These are phyloP conservation scores for Varanus salvator DNA, from an alignment of 2,113 vertebrate species.

Conservation along the genomic window DNA sequence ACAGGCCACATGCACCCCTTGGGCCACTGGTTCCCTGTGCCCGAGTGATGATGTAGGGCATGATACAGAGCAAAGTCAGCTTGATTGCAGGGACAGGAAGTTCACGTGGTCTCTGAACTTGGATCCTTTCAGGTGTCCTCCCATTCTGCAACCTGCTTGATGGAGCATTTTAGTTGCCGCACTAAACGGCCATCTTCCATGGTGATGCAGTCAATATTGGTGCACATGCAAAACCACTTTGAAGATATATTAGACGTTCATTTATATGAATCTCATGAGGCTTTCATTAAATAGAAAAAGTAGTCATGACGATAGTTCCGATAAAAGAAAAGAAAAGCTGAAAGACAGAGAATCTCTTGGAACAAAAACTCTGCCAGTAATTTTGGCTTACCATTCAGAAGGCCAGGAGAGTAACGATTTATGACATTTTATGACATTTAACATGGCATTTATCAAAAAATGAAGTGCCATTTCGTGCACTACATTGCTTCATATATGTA, in stretches of 20 bases:
- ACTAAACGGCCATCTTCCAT: not conserved
- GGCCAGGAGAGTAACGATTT: conserved; percentile 40
- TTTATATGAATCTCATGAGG: not conserved
- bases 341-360: not conserved
- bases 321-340: not conserved
- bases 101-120: too few relatives aligned
- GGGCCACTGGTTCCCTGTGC: too few relatives aligned
- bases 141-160: too few relatives aligned
- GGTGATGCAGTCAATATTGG: not conserved
- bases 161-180: not conserved
- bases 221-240: not conserved
- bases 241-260: not conserved
- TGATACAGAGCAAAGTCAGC: too few relatives aligned
- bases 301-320: not conserved
- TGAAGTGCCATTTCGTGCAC: conserved; percentile 6
- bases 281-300: conserved; percentile 11
- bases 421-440: conserved; percentile 57
- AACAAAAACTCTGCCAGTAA: conserved; percentile 16
- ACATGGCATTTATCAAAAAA: conserved; percentile 50
- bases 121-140: too few relatives aligned
- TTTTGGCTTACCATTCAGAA: conserved; percentile 29
- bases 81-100: too few relatives aligned
- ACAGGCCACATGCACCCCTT: too few relatives aligned
- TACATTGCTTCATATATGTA: conserved; percentile 38
- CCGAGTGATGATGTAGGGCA: too few relatives aligned